Conservation (phyloP, 2,797 vertebrate species). For the Allobates femoralis region DNA sequence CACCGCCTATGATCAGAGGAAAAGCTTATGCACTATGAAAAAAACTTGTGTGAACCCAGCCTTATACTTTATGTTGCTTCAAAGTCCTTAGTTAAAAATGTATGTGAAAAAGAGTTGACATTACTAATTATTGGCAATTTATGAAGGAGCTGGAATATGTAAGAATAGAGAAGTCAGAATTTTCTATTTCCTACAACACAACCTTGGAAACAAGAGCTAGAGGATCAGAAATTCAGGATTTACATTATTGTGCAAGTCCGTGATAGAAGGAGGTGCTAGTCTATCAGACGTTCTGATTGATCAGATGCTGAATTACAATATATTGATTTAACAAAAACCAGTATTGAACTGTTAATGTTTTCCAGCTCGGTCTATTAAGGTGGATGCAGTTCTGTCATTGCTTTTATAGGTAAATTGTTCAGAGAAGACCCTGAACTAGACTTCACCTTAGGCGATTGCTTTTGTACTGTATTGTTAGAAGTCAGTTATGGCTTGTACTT, state of each 20-base stretch:
- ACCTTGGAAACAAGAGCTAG: too few species aligned
- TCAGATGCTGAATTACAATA: not conserved
- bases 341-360: not conserved
- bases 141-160: too few species aligned
- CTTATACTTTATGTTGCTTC: too few species aligned
- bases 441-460: not conserved
- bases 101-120: too few species aligned
- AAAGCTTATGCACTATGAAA: too few species aligned
- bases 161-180: too few species aligned
- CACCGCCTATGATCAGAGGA: too few species aligned
- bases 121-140: too few species aligned
- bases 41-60: too few species aligned
- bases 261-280: not conserved
- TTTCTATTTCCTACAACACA: too few species aligned
- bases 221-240: not conserved
- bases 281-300: not conserved
- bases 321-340: not conserved
- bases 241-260: not conserved
- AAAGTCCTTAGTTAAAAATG: too few species aligned
- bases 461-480: not conserved
- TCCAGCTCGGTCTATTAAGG: not conserved
- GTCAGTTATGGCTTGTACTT: not conserved
- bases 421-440: not conserved
- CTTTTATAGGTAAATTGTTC: not conserved
- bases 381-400: not conserved